A percentile compares a stretch with the other conserved stretches of the same genome.
Evolutionary conservation across 2,888 invertebrate genomes (phyloP).

Genomic region (Phyto melanocephala): DNA sequence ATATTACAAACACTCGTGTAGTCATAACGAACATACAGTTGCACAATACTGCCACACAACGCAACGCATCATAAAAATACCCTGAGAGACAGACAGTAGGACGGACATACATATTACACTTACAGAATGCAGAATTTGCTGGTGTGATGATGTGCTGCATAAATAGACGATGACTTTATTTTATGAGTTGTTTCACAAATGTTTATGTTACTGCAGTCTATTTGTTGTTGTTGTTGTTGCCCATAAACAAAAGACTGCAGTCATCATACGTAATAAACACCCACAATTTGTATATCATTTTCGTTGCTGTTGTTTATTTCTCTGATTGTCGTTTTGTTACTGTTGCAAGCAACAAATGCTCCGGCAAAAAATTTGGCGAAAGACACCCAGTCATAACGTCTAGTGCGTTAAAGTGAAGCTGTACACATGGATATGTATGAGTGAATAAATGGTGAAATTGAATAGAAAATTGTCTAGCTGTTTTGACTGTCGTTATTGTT

Average conservation of each 20-base stretch:
- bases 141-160: slow-evolving; percentile 59
- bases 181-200: slow-evolving; percentile 58
- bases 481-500: slow-evolving; percentile 39
- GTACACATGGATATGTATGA: neutral
- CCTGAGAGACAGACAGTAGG: neutral
- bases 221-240: slow-evolving; percentile 20
- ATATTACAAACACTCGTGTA: neutral
- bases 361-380: neutral
- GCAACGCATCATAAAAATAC: neutral
- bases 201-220: slow-evolving; percentile 62
- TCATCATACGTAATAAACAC: slow-evolving; percentile 60
- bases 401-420: slow-evolving; percentile 35
- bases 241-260: slow-evolving; percentile 41
- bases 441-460: neutral
- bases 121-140: neutral
- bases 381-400: slow-evolving; percentile 47
- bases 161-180: slow-evolving; percentile 68
- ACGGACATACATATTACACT: slow-evolving; percentile 12
- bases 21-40: neutral
- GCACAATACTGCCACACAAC: slow-evolving; percentile 27
- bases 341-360: slow-evolving; percentile 36
- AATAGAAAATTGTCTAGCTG: slow-evolving; percentile 18
- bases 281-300: slow-evolving; percentile 51
- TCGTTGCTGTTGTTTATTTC: slow-evolving; percentile 9
- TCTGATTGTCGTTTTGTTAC: slow-evolving; percentile 35